Evolutionary conservation across 2,888 invertebrate genomes (phyloP), one percentile per base, ranked within the genome.

Genomic region (Ophion ellenae): DNA sequence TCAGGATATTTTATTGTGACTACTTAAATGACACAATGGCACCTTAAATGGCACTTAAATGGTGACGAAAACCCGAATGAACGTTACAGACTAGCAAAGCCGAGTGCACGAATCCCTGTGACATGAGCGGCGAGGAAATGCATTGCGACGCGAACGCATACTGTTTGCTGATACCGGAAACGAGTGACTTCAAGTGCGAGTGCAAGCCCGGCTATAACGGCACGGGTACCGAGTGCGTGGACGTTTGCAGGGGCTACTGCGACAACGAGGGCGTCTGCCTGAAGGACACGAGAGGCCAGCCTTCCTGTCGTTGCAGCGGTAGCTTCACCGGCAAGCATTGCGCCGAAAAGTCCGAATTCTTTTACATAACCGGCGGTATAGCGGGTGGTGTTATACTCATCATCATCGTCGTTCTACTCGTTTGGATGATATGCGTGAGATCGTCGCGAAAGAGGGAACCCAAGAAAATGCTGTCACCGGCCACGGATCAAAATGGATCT

Each of bases 341-440:
- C 92, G 96, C 97, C 3, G 98, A 98, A 90, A 98, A 98, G 94
- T 98, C 98, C n/a, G 98, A 98, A 92, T 98, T 98, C 94, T 98
- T 98, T 17, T 98, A 98, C 94, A 98, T 98, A 86, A 98, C 98
- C 76, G 98, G 98, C 69, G 98, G 98, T 11, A 98, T 99, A 87
- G 98, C 98, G 9, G 98, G 98, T 24, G 97, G 98, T n/a, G 98
- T 99, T 85, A 97, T 98, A 90, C 97, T 99, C 91, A 97, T 98
- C 89, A 98, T 99, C 92, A 96, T 99, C 94, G 96, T 98, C 90
- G 98, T 98, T 57, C 95, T 99, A 87, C 96, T 99, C 79, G 98
- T 99, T 90, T 99, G 98, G 98, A 99, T 99, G 98, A 99, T 99
- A 93, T 99, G 99, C 94, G 98, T 98, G 84, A 97, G 97, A 97